Conservation (phyloP, 2,888 invertebrate species). For the Dryomyza anilis region DNA sequence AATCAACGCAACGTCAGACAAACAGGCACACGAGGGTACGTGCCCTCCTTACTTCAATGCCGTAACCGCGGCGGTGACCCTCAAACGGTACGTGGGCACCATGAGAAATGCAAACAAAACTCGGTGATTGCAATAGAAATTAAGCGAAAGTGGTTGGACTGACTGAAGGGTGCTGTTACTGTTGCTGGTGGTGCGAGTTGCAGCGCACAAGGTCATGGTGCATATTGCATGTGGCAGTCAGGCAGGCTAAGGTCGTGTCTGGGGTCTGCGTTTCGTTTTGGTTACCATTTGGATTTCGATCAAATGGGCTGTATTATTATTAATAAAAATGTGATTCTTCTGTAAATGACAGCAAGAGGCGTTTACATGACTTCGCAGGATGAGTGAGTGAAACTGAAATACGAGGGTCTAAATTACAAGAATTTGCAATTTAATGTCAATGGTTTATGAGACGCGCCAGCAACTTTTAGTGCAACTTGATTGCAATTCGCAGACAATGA, state of each 20-base stretch:
- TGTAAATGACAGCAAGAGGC: too few species aligned
- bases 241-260: not conserved
- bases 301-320: too few species aligned
- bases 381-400: too few species aligned
- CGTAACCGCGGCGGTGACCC: not conserved
- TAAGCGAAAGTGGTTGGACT: slow-evolving; percentile 47
- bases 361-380: too few species aligned
- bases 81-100: slow-evolving; percentile 8
- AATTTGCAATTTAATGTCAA: too few species aligned
- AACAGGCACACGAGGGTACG: not conserved
- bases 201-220: not conserved
- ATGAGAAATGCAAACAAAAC: slow-evolving; percentile 36
- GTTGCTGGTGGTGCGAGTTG: not conserved
- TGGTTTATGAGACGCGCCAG: too few species aligned
- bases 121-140: slow-evolving; percentile 42
- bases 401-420: too few species aligned
- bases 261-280: not conserved
- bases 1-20: not conserved
- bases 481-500: too few species aligned
- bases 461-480: too few species aligned
- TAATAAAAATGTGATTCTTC: too few species aligned
- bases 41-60: not conserved
- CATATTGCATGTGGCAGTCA: not conserved
- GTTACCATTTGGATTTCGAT: too few species aligned
- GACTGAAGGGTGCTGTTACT: not conserved